Conservation (phyloP, 2,113 vertebrate genomes). For the Microcebus murinus region DNA sequence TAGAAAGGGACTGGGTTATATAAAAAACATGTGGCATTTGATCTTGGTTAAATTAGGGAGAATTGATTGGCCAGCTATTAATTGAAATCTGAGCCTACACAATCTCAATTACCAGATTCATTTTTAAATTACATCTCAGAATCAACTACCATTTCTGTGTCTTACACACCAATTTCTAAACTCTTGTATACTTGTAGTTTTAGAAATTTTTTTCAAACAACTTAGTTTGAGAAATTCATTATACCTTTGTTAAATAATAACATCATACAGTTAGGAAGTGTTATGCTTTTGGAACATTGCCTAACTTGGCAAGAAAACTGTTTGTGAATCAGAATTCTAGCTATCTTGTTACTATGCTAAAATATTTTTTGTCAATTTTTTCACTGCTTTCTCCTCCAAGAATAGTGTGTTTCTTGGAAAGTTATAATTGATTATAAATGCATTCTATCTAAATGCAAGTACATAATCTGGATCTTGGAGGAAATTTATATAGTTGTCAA, state of each 20-base stretch:
- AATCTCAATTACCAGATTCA: background rate
- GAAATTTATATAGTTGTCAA: background rate
- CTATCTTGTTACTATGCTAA: slow-evolving; percentile 14
- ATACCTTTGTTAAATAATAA: slow-evolving; percentile 36
- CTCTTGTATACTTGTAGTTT: background rate
- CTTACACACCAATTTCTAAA: background rate
- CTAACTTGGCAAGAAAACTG: slow-evolving; percentile 41
- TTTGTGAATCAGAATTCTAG: slow-evolving; percentile 37
- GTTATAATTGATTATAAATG: background rate
- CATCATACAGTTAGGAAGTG: background rate
- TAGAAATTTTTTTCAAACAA: background rate
- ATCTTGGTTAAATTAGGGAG: background rate
- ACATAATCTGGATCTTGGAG: background rate
- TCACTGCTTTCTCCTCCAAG: background rate
- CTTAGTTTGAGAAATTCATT: background rate
- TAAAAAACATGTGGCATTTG: background rate
- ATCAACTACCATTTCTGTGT: background rate
- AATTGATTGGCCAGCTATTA: background rate
- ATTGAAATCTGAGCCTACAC: background rate
- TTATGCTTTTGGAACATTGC: slow-evolving; percentile 24
- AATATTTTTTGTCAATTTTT: slow-evolving; percentile 13
- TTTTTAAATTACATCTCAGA: background rate
- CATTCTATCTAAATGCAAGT: background rate
- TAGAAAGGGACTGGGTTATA: background rate
- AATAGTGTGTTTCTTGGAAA: background rate